A percentile compares a stretch with the other conserved stretches of the same genome.
These are phyloP conservation scores for Cheirogaleus medius DNA, from an alignment of 2,113 vertebrate species.

Conservation along the genomic window DNA sequence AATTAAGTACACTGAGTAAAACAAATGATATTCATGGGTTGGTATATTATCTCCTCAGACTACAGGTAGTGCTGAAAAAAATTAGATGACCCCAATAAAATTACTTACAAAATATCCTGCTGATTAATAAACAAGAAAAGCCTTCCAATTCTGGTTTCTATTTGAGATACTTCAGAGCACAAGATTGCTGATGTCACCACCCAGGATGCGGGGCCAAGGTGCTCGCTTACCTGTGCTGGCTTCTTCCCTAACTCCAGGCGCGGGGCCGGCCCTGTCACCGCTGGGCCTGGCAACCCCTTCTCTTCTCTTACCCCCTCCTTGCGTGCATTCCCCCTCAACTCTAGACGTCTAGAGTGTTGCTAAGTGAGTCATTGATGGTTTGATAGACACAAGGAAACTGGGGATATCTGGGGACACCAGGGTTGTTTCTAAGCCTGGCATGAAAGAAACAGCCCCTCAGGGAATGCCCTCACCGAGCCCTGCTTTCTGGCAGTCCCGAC, in stretches of 20 bases:
- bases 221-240: neutral
- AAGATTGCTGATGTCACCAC: neutral
- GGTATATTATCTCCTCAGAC: neutral
- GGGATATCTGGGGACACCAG: neutral
- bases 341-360: too few relatives aligned
- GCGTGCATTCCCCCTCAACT: fast-evolving
- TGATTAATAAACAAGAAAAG: neutral
- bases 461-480: neutral
- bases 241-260: too few relatives aligned
- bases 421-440: neutral
- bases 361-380: neutral
- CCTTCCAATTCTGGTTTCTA: neutral
- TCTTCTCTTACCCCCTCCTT: neutral
- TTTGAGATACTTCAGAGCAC: neutral
- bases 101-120: neutral
- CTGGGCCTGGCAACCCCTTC: fast-evolving
- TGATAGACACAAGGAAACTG: fast-evolving
- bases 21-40: neutral
- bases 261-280: neutral
- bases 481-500: neutral
- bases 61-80: neutral
- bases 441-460: fast-evolving
- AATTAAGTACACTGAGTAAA: too few relatives aligned
- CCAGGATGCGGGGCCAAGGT: fast-evolving
- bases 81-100: neutral